These are phyloP conservation scores for Grantiella picta DNA, from an alignment of 2,113 vertebrate species.

Conservation along the genomic window DNA sequence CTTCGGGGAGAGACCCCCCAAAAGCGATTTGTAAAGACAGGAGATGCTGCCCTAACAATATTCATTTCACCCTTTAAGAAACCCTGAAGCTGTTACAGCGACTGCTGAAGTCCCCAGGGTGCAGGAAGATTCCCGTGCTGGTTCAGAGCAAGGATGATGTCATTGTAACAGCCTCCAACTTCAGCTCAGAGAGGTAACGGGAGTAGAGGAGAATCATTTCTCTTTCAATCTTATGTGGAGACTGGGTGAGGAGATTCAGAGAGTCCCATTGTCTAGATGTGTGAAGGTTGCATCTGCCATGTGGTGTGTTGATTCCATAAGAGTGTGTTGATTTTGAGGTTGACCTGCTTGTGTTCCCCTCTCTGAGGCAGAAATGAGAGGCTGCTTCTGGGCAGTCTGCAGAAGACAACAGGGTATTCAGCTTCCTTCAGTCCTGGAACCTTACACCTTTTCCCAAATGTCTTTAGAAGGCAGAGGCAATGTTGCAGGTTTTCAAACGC, in stretches of 20 bases:
- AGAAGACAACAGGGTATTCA: background rate
- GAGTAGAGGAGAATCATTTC: background rate
- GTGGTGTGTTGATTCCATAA: conserved; percentile 19
- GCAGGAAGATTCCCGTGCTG: conserved; percentile 96
- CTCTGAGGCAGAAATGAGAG: conserved; percentile 13
- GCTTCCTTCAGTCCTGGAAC: conserved; percentile 3
- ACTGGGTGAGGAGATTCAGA: conserved; percentile 19
- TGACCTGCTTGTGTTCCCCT: background rate
- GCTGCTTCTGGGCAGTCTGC: conserved; percentile 2
- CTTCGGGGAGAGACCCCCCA: conserved; percentile 9
- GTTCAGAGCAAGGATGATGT: conserved; percentile 98
- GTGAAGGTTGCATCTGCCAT: conserved; percentile 37
- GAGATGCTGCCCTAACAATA: conserved; percentile 50
- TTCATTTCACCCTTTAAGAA: conserved; percentile 79
- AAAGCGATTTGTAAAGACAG: background rate
- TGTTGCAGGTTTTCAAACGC: background rate
- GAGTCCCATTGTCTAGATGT: conserved; percentile 14
- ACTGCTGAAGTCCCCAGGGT: conserved; percentile 96
- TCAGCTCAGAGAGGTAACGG: conserved; percentile 94
- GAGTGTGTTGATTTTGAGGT: background rate
- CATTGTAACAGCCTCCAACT: conserved; percentile 97
- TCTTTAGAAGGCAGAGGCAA: background rate
- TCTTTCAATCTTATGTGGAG: conserved; percentile 29
- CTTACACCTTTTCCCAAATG: background rate
- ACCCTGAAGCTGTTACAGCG: conserved; percentile 96